Evolutionary conservation across 2,113 vertebrate genomes (phyloP).

Genomic region (Pycnonotus jocosus): DNA sequence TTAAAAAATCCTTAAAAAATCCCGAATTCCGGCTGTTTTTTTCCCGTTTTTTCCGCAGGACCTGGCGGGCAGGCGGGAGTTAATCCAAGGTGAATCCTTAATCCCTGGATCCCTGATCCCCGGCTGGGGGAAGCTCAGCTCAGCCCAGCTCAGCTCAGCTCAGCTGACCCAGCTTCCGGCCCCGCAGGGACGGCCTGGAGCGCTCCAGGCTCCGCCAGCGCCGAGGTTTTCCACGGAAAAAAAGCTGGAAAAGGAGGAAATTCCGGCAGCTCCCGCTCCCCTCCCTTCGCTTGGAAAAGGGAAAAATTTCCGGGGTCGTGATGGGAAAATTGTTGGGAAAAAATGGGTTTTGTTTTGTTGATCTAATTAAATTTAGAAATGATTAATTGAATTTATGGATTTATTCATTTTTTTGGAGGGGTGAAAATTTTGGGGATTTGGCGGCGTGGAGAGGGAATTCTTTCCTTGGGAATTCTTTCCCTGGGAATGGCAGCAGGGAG

Average conservation of each 20-base stretch:
- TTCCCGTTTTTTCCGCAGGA: not conserved
- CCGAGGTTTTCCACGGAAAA: rapidly evolving
- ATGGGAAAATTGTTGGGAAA: too few relatives aligned
- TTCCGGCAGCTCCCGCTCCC: not conserved
- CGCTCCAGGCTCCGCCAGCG: not conserved
- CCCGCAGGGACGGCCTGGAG: not conserved
- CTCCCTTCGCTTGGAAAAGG: not conserved
- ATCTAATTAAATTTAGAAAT: too few relatives aligned
- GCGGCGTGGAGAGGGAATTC: not conserved
- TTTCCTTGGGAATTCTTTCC: not conserved
- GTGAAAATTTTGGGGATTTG: too few relatives aligned
- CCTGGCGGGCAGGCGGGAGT: not conserved
- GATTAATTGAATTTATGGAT: too few relatives aligned
- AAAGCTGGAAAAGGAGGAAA: not conserved
- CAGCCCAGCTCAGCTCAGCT: not conserved
- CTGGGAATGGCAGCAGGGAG: not conserved
- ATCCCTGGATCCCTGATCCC: not conserved
- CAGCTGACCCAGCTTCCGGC: slow-evolving; percentile 23
- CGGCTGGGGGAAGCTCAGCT: not conserved
- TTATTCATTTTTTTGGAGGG: not conserved
- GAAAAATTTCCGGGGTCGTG: rapidly evolving
- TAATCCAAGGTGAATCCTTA: slow-evolving; percentile 3
- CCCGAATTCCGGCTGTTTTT: not conserved
- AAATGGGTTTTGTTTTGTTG: too few relatives aligned
- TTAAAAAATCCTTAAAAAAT: not conserved